phyloP scores from a whole-genome alignment of 2,113 vertebrate species.

The Athene cunicularia region DNA sequence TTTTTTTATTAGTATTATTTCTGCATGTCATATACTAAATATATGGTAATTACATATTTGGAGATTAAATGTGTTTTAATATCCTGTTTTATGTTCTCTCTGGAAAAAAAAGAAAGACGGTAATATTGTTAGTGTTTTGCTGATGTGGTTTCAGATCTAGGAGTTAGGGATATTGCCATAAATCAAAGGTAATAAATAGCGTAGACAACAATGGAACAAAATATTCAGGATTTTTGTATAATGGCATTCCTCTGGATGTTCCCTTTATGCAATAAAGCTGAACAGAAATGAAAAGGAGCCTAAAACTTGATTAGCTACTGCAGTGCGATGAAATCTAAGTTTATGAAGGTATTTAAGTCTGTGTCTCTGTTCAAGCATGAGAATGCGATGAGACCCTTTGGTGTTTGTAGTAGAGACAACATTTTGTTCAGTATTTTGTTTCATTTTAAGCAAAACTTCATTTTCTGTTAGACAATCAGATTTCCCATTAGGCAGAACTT shows the following conservation, averaged over 20 bases:
- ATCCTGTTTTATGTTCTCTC: slow-evolving; percentile 34
- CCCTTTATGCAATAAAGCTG: neutral
- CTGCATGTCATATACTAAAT: neutral
- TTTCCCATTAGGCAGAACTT: neutral
- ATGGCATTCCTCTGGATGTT: neutral
- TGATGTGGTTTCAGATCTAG: neutral
- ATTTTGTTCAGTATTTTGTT: neutral
- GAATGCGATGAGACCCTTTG: neutral
- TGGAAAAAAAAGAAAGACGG: neutral
- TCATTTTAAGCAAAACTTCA: neutral
- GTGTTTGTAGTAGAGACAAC: neutral
- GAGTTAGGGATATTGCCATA: neutral
- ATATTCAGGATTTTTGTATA: neutral
- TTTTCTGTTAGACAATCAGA: neutral
- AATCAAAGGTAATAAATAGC: slow-evolving; percentile 16
- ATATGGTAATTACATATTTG: neutral
- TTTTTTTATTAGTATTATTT: slow-evolving; percentile 14
- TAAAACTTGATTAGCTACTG: neutral
- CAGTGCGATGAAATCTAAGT: neutral
- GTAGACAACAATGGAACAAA: neutral
- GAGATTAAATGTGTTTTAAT: slow-evolving; percentile 39
- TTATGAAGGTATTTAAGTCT: neutral
- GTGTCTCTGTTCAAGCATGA: neutral
- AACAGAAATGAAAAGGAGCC: neutral
- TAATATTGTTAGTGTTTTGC: neutral